Conservation (phyloP, 2,113 vertebrate genomes). For the Todiramphus saurophagus region DNA sequence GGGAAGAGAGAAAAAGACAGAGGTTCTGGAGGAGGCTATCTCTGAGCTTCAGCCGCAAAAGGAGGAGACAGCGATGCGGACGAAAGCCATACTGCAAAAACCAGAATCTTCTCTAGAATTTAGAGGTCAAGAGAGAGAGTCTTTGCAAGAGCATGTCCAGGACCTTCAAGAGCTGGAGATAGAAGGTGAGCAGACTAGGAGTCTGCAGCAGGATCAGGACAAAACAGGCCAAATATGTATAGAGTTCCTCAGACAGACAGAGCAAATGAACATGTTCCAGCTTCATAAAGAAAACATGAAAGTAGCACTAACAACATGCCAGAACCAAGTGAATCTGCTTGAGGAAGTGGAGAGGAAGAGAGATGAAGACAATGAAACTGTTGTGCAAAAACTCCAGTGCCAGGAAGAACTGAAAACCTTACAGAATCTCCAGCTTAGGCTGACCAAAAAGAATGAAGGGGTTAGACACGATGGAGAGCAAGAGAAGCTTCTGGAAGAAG, state of each 20-base stretch:
- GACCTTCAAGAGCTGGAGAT: neutral
- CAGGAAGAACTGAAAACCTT: neutral
- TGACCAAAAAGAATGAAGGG: neutral
- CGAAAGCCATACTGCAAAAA: constrained; percentile 44
- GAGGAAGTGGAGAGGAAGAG: neutral
- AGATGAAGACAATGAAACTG: neutral
- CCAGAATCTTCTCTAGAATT: constrained; percentile 44
- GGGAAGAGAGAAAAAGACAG: constrained; percentile 38
- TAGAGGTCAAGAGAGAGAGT: neutral
- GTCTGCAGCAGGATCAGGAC: neutral
- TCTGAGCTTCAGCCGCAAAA: constrained; percentile 34
- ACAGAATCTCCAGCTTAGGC: neutral
- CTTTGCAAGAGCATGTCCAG: neutral
- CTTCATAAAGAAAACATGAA: neutral
- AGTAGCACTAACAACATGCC: neutral
- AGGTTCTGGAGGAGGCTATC: constrained; percentile 4
- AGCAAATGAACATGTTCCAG: constrained; percentile 34
- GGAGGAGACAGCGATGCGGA: neutral
- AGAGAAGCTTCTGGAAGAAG: neutral
- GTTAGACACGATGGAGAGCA: neutral
- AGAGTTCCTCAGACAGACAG: constrained; percentile 51
- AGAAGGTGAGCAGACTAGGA: neutral
- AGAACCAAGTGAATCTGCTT: neutral
- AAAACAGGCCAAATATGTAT: neutral
- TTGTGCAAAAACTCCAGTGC: neutral